These are phyloP conservation scores for Hydrotaea cyrtoneurina DNA, from an alignment of 2,888 invertebrate genomes.

Conservation along the genomic window DNA sequence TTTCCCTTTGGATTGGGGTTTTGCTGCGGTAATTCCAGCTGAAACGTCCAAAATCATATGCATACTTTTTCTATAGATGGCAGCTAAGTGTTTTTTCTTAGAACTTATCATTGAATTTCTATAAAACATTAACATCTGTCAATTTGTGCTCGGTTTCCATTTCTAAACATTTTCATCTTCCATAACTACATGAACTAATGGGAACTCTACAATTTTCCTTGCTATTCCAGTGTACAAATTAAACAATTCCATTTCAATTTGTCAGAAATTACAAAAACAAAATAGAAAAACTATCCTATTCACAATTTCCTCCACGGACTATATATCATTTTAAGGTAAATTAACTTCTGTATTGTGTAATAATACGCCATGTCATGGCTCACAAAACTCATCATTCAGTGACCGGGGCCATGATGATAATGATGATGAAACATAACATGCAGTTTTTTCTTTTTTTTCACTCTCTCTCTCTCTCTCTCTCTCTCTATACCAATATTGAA, in stretches of 20 bases:
- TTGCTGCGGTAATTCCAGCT: background rate
- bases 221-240: background rate
- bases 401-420: background rate
- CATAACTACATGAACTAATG: no score
- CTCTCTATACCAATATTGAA: no score
- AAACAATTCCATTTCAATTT: background rate
- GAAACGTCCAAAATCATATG: no score
- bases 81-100: no score
- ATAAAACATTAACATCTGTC: no score
- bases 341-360: conserved; percentile 11
- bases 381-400: conserved; percentile 8
- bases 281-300: no score
- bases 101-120: no score
- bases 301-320: background rate
- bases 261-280: background rate
- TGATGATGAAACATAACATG: conserved; percentile 20
- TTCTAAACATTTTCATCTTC: no score
- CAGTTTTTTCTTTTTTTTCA: background rate
- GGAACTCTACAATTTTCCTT: background rate
- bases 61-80: no score
- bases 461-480: background rate
- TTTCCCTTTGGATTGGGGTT: background rate
- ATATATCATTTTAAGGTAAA: conserved; percentile 6
- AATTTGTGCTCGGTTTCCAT: no score
- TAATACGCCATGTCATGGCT: conserved; percentile 9